Conservation (phyloP, 2,888 invertebrate genomes). For the Danaus chrysippus region DNA sequence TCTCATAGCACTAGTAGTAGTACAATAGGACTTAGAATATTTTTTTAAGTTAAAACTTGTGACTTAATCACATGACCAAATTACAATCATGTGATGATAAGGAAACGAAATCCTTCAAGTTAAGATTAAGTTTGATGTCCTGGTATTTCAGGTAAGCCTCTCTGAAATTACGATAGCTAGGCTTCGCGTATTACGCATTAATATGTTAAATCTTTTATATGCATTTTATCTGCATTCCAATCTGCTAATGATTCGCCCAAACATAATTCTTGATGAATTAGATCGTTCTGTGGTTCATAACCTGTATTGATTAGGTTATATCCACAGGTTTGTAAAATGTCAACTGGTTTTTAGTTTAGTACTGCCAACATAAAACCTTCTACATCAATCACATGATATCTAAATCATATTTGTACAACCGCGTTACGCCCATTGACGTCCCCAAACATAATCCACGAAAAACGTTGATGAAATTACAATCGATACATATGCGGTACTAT, state of each 20-base stretch:
- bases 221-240: too few species aligned
- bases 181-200: too few species aligned
- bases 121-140: too few species aligned
- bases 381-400: constrained; percentile 57
- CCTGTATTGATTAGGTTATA: constrained; percentile 5
- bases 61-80: constrained; percentile 58
- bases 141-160: too few species aligned
- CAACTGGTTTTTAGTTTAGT: constrained; percentile 35
- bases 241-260: too few species aligned
- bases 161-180: too few species aligned
- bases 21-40: neutral
- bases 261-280: too few species aligned
- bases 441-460: constrained; percentile 30
- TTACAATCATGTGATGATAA: constrained; percentile 55
- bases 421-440: constrained; percentile 38
- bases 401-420: constrained; percentile 35
- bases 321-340: constrained; percentile 6
- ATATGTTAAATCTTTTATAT: too few species aligned
- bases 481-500: constrained; percentile 38
- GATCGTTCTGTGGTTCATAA: too few species aligned
- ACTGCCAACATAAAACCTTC: constrained; percentile 46
- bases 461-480: constrained; percentile 35
- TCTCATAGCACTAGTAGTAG: neutral
- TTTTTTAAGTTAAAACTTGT: constrained; percentile 38
- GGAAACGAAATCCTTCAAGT: neutral